Base-by-base conservation (phyloP, 2,888 invertebrate species). In the Dynastes grantii region DNA sequence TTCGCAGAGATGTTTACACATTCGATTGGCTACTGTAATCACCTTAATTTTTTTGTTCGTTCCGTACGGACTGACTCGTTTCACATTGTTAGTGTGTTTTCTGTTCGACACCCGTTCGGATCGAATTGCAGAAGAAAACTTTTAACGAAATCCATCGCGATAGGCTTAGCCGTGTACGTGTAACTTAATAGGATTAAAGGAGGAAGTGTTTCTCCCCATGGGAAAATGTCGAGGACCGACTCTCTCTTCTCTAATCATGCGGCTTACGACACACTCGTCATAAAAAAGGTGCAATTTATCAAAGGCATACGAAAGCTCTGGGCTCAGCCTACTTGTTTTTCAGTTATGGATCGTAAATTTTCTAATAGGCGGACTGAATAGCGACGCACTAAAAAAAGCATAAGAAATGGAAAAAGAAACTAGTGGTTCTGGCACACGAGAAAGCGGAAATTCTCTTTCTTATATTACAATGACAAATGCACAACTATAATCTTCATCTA, bases 311-410 rank as follows among this genome's bases (percentile, higher is more conserved):
- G 82, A 81, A 82, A 82, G 80, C 82, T 77, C 79, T 78, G 80
- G 79, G 80, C 79, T 81, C 78, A 80, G 76, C 79, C 76, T 76
- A 76, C 77, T 79, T 79, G 79, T 83, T 83, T 85, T 84, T 83
- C 83, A 83, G 84, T 84, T 83, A 83, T 81, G 84, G 83, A 80
- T 82, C 84, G 84, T 85, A 83, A 84, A 84, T 84, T 85, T 82
- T 82, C 81, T 80, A 73, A 79, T 80, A 81, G 81, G 78, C 80
- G 80, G 81, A 80, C 81, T 80, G 83, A 82, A 82, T 83, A 81
- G 82, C 81, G 83, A 70, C 29, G 58, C 71, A 68, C 65, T 49
- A 76, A 82, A 82, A 22, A 81, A 80, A 76, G 73, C 77, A 61
- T 75, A 75, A 61, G 73, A 49, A 75, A 75, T 49, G 73, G 49